phyloP scores from a whole-genome alignment of 2,888 invertebrate species.

The Arge pagana region DNA sequence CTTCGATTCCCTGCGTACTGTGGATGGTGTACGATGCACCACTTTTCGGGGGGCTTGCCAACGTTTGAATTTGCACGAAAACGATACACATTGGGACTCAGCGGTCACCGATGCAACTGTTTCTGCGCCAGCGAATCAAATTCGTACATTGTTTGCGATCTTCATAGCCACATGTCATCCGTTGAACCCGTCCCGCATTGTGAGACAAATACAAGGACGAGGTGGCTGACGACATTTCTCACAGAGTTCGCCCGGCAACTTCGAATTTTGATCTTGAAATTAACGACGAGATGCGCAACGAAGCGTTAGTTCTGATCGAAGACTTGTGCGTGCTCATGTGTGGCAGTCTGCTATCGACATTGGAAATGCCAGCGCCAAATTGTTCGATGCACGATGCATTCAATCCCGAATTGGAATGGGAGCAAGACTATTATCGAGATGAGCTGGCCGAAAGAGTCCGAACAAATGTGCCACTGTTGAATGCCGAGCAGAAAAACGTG shows the following conservation, averaged over 20 bases:
- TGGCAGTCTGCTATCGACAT: conserved; percentile 32
- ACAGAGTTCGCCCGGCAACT: conserved; percentile 28
- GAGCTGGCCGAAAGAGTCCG: no score
- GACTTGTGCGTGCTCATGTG: conserved; percentile 46
- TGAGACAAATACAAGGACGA: no score
- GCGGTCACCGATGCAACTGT: neutral
- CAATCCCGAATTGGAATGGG: conserved; percentile 44
- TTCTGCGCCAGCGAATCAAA: no score
- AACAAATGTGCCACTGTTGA: no score
- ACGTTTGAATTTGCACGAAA: neutral
- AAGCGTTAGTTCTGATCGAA: conserved; percentile 44
- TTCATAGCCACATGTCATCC: no score
- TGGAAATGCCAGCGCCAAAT: conserved; percentile 39
- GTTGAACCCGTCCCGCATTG: no score
- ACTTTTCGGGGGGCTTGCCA: conserved; percentile 22
- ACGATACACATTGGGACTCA: neutral
- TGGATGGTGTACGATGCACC: conserved; percentile 36
- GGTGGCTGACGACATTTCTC: conserved; percentile 24
- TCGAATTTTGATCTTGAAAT: conserved; percentile 28
- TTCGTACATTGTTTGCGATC: no score
- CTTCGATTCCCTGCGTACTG: conserved; percentile 38
- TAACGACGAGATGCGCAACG: conserved; percentile 37
- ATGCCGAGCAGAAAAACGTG: no score
- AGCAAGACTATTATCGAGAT: conserved; percentile 37
- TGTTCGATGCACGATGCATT: conserved; percentile 34